phyloP scores from a whole-genome alignment of 30 jellyfish, hydroid and myxozoan species.

The Euphysa ruthae region DNA sequence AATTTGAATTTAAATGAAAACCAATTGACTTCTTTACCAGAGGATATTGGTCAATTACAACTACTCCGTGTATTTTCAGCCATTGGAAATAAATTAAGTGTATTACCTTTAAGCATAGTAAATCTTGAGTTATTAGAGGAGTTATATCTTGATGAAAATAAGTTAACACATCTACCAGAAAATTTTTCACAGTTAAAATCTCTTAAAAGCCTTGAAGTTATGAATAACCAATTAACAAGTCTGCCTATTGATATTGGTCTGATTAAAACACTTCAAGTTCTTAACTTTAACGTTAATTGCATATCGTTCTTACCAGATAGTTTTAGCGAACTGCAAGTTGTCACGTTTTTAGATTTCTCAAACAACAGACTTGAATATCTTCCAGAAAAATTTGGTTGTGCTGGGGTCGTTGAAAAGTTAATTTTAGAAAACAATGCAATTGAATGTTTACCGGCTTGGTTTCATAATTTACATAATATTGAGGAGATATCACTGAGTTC shows the following conservation, averaged over 20 bases:
- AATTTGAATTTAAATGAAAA: conserved; percentile 53
- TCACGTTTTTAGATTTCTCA: conserved; percentile 39
- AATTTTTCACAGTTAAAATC: conserved; percentile 13
- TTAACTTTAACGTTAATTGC: conserved; percentile 41
- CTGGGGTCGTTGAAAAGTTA: conserved; percentile 38
- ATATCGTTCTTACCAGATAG: conserved; percentile 44
- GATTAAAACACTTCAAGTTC: conserved; percentile 16
- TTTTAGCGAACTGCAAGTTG: conserved; percentile 23
- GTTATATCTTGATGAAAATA: conserved; percentile 62
- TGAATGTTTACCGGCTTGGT: conserved; percentile 58
- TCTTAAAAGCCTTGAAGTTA: conserved; percentile 43
- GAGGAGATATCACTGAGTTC: conserved; percentile 47
- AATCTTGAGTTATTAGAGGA: conserved; percentile 20
- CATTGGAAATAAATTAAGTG: conserved; percentile 40
- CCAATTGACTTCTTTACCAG: conserved; percentile 23
- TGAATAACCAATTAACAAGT: conserved; percentile 33
- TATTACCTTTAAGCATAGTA: conserved; percentile 16
- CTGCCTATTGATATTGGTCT: conserved; percentile 54
- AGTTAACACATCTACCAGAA: conserved; percentile 19
- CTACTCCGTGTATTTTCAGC: conserved; percentile 35
- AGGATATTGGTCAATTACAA: conserved; percentile 9
- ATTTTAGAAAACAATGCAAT: conserved; percentile 47
- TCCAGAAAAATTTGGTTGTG: conserved; percentile 42
- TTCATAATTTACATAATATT: conserved; percentile 37
- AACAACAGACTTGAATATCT: conserved; percentile 26